Evolutionary conservation across 2,888 invertebrate genomes (phyloP).

Genomic region (Trichacis sp.): DNA sequence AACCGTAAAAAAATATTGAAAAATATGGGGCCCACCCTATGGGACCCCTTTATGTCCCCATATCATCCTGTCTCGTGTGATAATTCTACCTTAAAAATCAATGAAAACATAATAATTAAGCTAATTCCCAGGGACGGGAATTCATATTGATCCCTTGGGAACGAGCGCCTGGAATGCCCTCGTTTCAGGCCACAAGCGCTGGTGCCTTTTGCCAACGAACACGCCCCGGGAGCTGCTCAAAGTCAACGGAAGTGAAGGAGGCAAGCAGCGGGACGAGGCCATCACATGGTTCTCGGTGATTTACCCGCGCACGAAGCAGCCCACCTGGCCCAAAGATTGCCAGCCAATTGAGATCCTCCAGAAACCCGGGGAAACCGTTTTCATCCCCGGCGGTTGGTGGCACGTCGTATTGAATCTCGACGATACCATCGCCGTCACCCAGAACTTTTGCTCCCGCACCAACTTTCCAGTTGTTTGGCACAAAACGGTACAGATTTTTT

Average conservation of each 20-base stretch:
- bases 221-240: constrained; percentile 97
- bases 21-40: no score
- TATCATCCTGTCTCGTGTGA: no score
- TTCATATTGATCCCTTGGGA: constrained; percentile 98
- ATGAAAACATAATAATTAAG: no score
- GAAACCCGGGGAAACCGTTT: constrained; percentile 96
- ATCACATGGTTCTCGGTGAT: constrained; percentile 97
- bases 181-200: constrained; percentile 94
- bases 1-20: no score
- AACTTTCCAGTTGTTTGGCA: constrained; percentile 99
- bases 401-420: constrained; percentile 98
- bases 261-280: constrained; percentile 97
- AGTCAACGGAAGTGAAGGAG: constrained; percentile 91
- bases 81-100: no score
- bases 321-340: constrained; percentile 92
- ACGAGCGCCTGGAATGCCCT: constrained; percentile 99
- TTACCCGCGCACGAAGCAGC: constrained; percentile 91
- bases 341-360: constrained; percentile 96
- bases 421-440: constrained; percentile 96
- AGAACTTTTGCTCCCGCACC: constrained; percentile 95
- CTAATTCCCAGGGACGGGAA: constrained; percentile 87
- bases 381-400: constrained; percentile 99
- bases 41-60: no score
- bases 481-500: constrained; percentile 77
- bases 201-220: constrained; percentile 98